Base-by-base conservation (phyloP, 2,113 vertebrate species). In the Esox niger region DNA sequence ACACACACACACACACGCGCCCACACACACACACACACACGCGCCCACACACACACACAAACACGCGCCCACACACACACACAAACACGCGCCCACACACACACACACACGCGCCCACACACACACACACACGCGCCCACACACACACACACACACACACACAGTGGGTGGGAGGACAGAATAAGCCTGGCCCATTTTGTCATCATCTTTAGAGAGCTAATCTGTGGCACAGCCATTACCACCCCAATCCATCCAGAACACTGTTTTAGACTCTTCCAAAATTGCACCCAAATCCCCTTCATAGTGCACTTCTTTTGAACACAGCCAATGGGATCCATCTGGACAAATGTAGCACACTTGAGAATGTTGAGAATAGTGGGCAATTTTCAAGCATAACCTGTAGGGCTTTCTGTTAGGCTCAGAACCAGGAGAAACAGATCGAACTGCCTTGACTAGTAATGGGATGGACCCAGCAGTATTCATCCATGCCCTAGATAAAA, bases 121-220 rank as follows among this genome's bases (percentile, higher is more conserved):
- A 57, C 31, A 29, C 10, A 26, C 20, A 46, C 15, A 31, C 49
- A 13, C 26, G 26, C 52, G 15, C 57, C 25, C 43, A 62, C 58
- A 32, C 17, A 26, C 57, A 59, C 27, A 20, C 27, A 32, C 58
- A n/a, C 29, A 31, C 26, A 60, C 57, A 60, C 13, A 6, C 32
- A 43, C 60, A 52, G n/a, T n/a, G n/a, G 21, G 35, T 15, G 15
- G 32, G 23, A 62, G 11, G 46, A 31, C 8, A 58, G 46, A 15
- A 63, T 66, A 59, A 69, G 33, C 17, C 62, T 63, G 9, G 68
- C 26, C 62, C 33, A 79, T 77, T 79, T 69, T 75, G 66, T 69
- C 64, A 69, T 81, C 66, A 75, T 77, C 59, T 60, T 78, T 66
- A 62, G 49, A 32, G 71, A 43, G 76, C 69, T 76, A 64, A 62